These are phyloP conservation scores for Gibbula magus DNA, from an alignment of 2,888 invertebrate species.

Conservation along the genomic window DNA sequence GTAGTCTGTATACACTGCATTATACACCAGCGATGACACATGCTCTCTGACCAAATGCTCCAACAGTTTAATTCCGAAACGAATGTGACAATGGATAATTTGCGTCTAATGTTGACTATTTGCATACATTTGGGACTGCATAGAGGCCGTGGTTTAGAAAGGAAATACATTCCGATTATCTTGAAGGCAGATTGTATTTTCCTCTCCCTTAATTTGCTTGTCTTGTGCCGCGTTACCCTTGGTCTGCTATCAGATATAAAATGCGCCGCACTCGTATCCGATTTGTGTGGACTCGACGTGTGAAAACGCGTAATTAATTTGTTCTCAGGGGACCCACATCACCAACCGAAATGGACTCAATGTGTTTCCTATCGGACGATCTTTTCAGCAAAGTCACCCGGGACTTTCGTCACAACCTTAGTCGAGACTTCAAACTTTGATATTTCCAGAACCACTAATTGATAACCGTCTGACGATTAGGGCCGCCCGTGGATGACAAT, in stretches of 20 bases:
- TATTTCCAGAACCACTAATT: constrained; percentile 19
- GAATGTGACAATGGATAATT: constrained; percentile 1
- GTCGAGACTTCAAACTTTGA: constrained; percentile 4
- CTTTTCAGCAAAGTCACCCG: constrained; percentile 23
- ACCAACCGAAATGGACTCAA: neutral
- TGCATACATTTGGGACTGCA: constrained; percentile 1
- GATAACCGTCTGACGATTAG: constrained; percentile 16
- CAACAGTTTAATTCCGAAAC: constrained; percentile 16
- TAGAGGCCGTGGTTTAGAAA: constrained; percentile 9
- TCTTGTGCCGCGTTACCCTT: neutral
- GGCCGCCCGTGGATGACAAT: neutral
- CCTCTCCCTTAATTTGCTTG: constrained; percentile 23
- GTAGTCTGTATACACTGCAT: neutral
- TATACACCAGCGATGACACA: neutral
- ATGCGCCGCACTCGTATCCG: constrained; percentile 13
- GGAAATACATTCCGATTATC: constrained; percentile 23
- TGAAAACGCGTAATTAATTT: constrained; percentile 33
- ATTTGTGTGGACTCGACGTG: constrained; percentile 26
- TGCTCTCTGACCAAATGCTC: neutral
- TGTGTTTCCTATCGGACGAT: constrained; percentile 2
- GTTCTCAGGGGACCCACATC: constrained; percentile 27
- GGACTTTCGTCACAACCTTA: neutral
- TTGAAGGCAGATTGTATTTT: constrained; percentile 15
- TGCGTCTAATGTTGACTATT: constrained; percentile 13
- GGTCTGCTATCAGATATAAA: constrained; percentile 16